A percentile compares a stretch with the other conserved stretches of the same genome.
phyloP scores from a whole-genome alignment of 2,888 invertebrate genomes.

The Aporophyla lueneburgensis region DNA sequence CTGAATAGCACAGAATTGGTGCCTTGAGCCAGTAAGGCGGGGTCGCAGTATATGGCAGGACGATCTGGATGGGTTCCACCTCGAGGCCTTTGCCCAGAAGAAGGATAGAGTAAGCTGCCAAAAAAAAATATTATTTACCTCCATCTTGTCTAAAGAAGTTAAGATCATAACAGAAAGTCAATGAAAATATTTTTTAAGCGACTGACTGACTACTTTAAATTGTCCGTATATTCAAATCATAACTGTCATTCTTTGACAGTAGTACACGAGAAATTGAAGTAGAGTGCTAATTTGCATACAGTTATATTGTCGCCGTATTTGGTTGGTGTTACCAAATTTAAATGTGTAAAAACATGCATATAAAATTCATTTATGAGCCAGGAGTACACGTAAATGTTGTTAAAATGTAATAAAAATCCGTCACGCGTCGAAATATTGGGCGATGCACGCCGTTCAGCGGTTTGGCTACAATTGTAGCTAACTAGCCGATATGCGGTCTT shows the following conservation, averaged over 20 bases:
- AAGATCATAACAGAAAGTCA: background rate
- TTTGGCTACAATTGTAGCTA: conserved; percentile 68
- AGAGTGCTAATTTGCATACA: background rate
- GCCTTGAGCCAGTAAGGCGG: background rate
- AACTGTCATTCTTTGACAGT: background rate
- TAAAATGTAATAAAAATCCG: conserved; percentile 43
- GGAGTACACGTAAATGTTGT: conserved; percentile 30
- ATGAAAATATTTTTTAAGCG: background rate
- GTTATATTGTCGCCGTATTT: background rate
- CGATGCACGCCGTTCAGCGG: conserved; percentile 56
- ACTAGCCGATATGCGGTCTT: conserved; percentile 63
- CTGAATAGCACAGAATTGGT: background rate
- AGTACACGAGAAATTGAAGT: background rate
- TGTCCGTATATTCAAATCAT: background rate
- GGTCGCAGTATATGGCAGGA: no score
- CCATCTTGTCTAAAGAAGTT: background rate
- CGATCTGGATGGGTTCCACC: no score
- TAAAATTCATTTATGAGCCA: conserved; percentile 14
- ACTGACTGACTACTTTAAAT: background rate
- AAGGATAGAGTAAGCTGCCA: no score
- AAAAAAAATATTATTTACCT: no score
- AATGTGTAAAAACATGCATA: background rate
- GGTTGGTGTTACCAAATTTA: background rate
- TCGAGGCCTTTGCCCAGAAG: no score
- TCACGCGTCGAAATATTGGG: conserved; percentile 54